phyloP scores from a whole-genome alignment of 2,797 vertebrate genomes.

The Argyrosomus regius region DNA sequence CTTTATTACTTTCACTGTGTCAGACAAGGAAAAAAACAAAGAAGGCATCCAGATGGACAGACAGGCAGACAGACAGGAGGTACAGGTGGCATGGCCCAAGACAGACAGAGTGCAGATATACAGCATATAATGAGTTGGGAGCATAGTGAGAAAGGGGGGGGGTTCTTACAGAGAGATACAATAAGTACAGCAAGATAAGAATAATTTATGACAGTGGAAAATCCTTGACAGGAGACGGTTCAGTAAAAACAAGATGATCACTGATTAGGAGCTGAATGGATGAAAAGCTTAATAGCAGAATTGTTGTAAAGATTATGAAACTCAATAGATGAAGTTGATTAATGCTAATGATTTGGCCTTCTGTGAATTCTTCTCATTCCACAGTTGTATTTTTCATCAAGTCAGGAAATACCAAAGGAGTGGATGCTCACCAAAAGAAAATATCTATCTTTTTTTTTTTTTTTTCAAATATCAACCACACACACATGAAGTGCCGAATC shows the following conservation, averaged over 20 bases:
- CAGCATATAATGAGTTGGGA: constrained; percentile 48
- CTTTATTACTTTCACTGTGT: constrained; percentile 19
- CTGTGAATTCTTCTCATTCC: constrained; percentile 46
- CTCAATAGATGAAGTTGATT: constrained; percentile 45
- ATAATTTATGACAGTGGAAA: constrained; percentile 45
- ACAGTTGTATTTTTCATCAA: constrained; percentile 45
- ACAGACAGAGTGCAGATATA: constrained; percentile 41
- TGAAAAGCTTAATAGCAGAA: constrained; percentile 29
- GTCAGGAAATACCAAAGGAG: constrained; percentile 65
- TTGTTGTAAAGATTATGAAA: constrained; percentile 29
- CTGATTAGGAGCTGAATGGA: constrained; percentile 25
- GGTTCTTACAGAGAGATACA: constrained; percentile 39
- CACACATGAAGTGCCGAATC: constrained; percentile 26
- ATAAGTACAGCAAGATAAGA: constrained; percentile 44
- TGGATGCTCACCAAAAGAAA: constrained; percentile 40
- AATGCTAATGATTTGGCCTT: constrained; percentile 38
- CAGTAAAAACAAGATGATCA: constrained; percentile 28
- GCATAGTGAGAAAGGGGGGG: constrained; percentile 19
- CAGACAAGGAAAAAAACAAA: constrained; percentile 1
- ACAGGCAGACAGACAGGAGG: constrained; percentile 39
- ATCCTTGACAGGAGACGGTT: constrained; percentile 44
- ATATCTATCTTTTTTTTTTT: not conserved
- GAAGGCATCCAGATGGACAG: constrained; percentile 30
- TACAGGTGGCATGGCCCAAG: constrained; percentile 40
- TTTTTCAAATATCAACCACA: constrained; percentile 1